Evolutionary conservation across 1,140 invertebrate genomes (phyloP).

Genomic region (Drosophila micromelanica): DNA sequence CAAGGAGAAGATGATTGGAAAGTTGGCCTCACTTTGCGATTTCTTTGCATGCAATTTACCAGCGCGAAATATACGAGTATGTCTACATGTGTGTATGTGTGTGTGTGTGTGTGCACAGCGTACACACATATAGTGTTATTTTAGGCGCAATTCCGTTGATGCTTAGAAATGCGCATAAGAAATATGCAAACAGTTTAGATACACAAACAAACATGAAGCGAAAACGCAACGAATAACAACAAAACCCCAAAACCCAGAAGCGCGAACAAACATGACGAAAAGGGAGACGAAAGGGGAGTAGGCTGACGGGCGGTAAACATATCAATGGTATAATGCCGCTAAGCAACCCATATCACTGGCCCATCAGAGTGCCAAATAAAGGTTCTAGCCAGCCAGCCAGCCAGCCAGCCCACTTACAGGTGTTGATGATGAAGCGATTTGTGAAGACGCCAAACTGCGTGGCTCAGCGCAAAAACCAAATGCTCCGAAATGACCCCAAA

Average conservation of each 20-base stretch:
- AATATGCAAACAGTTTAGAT: conserved; percentile 63
- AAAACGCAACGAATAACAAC: neutral
- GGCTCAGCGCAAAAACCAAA: conserved; percentile 50
- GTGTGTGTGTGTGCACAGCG: neutral
- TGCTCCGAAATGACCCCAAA: conserved; percentile 29
- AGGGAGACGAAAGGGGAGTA: neutral
- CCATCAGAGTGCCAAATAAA: too few species aligned
- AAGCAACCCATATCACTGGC: conserved; percentile 47
- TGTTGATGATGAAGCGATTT: conserved; percentile 70
- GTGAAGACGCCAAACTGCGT: conserved; percentile 45
- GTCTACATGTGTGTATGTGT: neutral
- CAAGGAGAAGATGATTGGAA: conserved; percentile 31
- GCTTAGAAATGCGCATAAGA: conserved; percentile 59
- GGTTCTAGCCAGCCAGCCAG: too few species aligned
- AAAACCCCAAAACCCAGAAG: conserved; percentile 24
- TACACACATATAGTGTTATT: conserved; percentile 32
- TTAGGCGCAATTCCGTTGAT: conserved; percentile 47
- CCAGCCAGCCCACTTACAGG: conserved; percentile 55
- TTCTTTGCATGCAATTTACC: conserved; percentile 18
- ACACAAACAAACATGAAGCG: conserved; percentile 1
- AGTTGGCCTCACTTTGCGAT: conserved; percentile 1
- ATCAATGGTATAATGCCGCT: conserved; percentile 58
- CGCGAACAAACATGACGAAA: conserved; percentile 26
- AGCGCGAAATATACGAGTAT: neutral
- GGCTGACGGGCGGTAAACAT: conserved; percentile 56